phyloP scores from a whole-genome alignment of 2,113 vertebrate genomes.

The Dissostichus mawsoni region DNA sequence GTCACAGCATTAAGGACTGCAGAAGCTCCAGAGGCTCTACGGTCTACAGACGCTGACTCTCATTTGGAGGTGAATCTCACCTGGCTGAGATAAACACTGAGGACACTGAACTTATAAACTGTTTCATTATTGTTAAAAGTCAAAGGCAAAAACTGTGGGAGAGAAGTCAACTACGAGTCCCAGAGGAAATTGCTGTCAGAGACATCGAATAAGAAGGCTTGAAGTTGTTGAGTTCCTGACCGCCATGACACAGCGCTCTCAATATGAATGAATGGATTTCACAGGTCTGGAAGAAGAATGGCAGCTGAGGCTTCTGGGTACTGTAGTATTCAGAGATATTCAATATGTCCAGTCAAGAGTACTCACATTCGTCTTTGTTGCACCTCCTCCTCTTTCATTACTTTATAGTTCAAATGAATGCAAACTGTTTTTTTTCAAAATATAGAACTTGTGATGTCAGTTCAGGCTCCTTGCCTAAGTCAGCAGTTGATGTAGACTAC shows the following conservation, averaged over 20 bases:
- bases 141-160: background rate
- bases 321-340: conserved; percentile 24
- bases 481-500: background rate
- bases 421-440: background rate
- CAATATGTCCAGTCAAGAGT: background rate
- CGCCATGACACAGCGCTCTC: background rate
- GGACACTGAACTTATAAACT: background rate
- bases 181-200: background rate
- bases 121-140: background rate
- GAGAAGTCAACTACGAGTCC: background rate
- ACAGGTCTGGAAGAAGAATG: background rate
- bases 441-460: background rate
- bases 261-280: background rate
- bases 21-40: background rate
- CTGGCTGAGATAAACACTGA: too few species aligned
- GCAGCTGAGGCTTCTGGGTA: conserved; percentile 20
- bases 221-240: background rate
- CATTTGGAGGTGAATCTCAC: too few species aligned
- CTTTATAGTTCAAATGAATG: background rate
- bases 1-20: background rate
- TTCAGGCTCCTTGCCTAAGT: background rate
- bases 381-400: background rate
- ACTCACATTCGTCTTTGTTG: background rate
- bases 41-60: too few species aligned
- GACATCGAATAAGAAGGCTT: background rate